phyloP scores from a whole-genome alignment of 2,113 vertebrate species.

The Rutilus rutilus region DNA sequence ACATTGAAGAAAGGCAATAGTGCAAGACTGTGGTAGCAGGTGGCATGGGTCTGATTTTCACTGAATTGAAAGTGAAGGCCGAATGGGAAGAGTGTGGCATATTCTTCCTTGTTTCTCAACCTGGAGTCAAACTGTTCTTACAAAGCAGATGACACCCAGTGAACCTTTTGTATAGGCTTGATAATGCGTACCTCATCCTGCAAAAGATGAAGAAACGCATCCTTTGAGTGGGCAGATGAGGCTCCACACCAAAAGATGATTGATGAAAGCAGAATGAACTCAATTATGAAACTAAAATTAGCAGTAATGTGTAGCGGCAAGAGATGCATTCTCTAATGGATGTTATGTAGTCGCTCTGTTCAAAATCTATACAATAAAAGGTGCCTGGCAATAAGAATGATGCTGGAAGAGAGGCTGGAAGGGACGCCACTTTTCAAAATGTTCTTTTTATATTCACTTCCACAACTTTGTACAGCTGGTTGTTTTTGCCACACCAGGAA shows the following conservation, averaged over 20 bases:
- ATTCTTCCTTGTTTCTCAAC: constrained; percentile 1
- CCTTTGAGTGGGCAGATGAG: constrained; percentile 18
- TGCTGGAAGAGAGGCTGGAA: neutral
- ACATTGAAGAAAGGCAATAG: neutral
- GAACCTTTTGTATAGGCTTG: neutral
- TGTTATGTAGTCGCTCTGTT: neutral
- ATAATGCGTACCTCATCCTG: neutral
- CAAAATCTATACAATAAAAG: constrained; percentile 15
- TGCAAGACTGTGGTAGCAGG: neutral
- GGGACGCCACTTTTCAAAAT: neutral
- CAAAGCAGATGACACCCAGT: neutral
- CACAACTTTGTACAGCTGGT: neutral
- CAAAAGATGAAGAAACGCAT: neutral
- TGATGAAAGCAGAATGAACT: constrained; percentile 16
- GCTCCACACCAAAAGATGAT: neutral
- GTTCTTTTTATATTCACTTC: neutral
- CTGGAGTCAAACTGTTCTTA: neutral
- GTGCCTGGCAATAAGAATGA: neutral
- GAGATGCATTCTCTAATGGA: constrained; percentile 8
- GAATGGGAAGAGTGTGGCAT: neutral
- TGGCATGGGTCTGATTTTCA: neutral
- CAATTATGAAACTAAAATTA: constrained; percentile 1
- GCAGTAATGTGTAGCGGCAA: neutral
- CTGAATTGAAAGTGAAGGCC: neutral
- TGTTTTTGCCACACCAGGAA: neutral